phyloP scores from a whole-genome alignment of 1,140 invertebrate species.

The Anagrus nilaparvatae region DNA sequence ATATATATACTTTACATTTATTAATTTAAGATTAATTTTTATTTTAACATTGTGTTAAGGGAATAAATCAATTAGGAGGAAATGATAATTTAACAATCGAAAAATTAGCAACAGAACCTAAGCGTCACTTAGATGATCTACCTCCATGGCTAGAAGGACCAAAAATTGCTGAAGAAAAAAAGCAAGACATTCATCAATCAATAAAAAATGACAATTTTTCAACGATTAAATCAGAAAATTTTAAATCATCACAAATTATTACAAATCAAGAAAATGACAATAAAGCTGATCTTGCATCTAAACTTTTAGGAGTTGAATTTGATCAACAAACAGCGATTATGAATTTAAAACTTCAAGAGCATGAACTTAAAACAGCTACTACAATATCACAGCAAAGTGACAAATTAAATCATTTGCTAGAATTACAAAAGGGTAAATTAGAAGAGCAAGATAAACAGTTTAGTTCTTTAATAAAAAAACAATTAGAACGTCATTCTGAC shows the following conservation, averaged over 20 bases:
- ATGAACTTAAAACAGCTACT: conserved; percentile 26
- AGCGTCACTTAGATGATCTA: conserved; percentile 23
- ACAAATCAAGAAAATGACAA: conserved; percentile 7
- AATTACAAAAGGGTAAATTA: conserved; percentile 24
- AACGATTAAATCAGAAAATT: neutral
- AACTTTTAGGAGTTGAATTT: conserved; percentile 22
- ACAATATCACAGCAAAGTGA: conserved; percentile 30
- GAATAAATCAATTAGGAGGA: too few species aligned
- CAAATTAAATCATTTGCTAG: conserved; percentile 24
- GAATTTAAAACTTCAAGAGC: conserved; percentile 32
- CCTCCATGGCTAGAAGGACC: conserved; percentile 34
- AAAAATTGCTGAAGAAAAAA: conserved; percentile 18
- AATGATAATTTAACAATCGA: conserved; percentile 4
- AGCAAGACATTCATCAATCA: conserved; percentile 9
- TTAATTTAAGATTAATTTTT: conserved; percentile 7
- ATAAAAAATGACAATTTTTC: conserved; percentile 4
- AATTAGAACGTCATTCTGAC: conserved; percentile 29
- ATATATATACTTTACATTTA: neutral
- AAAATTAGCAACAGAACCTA: conserved; percentile 7
- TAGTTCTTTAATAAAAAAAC: conserved; percentile 26
- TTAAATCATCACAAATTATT: conserved; percentile 5
- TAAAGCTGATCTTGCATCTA: conserved; percentile 13
- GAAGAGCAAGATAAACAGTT: conserved; percentile 32
- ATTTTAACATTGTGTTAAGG: conserved; percentile 9
- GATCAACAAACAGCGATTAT: conserved; percentile 28